A percentile compares a stretch with the other conserved stretches of the same genome.
Conservation (phyloP, 1,140 invertebrate species). For the Drosophila prosaltans region DNA sequence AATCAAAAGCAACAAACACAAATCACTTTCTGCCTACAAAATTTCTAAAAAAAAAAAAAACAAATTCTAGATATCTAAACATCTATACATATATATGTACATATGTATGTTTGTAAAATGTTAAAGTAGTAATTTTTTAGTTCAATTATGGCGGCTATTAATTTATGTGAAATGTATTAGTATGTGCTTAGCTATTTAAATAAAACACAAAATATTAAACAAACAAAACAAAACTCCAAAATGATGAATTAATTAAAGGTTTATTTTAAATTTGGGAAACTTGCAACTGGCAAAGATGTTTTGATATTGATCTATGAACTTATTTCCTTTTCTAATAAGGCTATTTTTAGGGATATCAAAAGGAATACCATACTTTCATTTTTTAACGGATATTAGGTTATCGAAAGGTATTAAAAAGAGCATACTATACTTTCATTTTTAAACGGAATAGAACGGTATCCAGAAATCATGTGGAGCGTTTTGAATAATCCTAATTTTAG, state of each 20-base stretch:
- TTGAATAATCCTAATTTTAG: no score
- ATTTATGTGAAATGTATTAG: slow-evolving; percentile 64
- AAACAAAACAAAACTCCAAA: background rate
- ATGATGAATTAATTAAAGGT: no score
- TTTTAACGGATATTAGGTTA: no score
- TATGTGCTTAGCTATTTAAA: slow-evolving; percentile 71
- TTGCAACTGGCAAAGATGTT: no score
- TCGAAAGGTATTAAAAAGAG: no score
- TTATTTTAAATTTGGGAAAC: no score
- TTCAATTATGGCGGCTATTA: slow-evolving; percentile 67
- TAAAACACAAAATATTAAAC: slow-evolving; percentile 55
- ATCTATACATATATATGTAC: background rate
- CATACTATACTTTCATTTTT: no score
- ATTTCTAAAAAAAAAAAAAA: slow-evolving; percentile 21
- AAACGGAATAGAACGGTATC: no score
- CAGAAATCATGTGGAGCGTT: no score
- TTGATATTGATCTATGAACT: no score
- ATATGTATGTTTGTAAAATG: slow-evolving; percentile 21
- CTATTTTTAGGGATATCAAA: no score
- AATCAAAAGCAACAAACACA: slow-evolving; percentile 16
- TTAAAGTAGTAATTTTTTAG: slow-evolving; percentile 60
- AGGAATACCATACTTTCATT: no score
- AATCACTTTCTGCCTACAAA: slow-evolving; percentile 40
- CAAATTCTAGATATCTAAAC: background rate
- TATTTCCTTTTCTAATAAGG: background rate